Evolutionary conservation across 1,140 invertebrate species (phyloP), one percentile per base, ranked within the genome.

Genomic region (Hypsibius dujardini): DNA sequence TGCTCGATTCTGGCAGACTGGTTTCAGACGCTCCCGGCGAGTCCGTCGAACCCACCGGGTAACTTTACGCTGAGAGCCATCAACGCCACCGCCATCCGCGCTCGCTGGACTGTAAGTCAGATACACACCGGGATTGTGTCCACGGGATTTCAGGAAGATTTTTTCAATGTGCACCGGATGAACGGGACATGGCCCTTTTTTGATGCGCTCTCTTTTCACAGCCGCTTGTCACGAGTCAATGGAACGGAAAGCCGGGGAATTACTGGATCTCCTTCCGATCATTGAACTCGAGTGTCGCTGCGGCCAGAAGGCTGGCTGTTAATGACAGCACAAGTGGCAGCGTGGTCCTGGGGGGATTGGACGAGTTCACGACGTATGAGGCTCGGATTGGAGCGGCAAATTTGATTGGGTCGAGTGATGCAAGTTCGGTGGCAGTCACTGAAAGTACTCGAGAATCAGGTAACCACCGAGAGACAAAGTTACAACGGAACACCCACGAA

Each of bases 41-140:
- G 90, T 14, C 95, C 95, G 0, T 87, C 88, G 70, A 88, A 92
- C 78, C 86, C 95, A 0, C 95, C 95, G 0, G 86, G 86, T 73
- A 96, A 98, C 79, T 90, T 98, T 0, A 97, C 93, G 0, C 90
- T 96, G 0, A 82, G 93, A 46, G 91, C 92, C 0, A 88, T 95
- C 82, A 93, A 90, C 77, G 88, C 91, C 0, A 94, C 87, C 1
- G 89, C 95, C 78, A 81, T 97, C 40, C 83, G 91, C 72, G 90
- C 96, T 46, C 84, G 92, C 74, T 96, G 94, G 94, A 95, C 92
- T 77, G 90, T 92, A 84, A 88, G 88, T 87, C 70, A n/a, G n/a
- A n/a, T n/a, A n/a, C n/a, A n/a, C n/a, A n/a, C 74, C 75, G 50
- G 50, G 7, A 56, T 56, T 56, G n/a, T n/a, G n/a, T n/a, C n/a